These are phyloP conservation scores for Rhingia rostrata DNA, from an alignment of 2,888 invertebrate species.

Conservation along the genomic window DNA sequence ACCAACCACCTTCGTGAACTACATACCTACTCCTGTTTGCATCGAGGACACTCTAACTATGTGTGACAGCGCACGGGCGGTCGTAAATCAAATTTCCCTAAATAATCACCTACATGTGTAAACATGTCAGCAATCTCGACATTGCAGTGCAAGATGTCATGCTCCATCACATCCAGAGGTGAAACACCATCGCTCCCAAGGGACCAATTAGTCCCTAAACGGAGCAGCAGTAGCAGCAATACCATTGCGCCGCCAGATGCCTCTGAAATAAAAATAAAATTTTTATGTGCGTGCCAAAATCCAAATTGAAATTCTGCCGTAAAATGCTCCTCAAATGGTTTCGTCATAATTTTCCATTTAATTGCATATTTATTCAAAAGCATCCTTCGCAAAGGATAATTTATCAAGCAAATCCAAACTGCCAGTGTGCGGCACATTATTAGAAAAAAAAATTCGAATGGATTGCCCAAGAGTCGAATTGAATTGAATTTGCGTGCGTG, in stretches of 20 bases:
- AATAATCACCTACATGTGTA: slow-evolving; percentile 74
- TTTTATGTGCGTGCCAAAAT: slow-evolving; percentile 48
- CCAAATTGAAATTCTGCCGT: slow-evolving; percentile 33
- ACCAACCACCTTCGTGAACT: slow-evolving; percentile 29
- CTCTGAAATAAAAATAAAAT: slow-evolving; percentile 18
- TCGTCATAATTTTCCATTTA: slow-evolving; percentile 42
- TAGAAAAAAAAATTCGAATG: slow-evolving; percentile 53
- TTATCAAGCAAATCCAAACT: slow-evolving; percentile 55
- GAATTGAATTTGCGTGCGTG: slow-evolving; percentile 32
- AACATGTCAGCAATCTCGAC: slow-evolving; percentile 67
- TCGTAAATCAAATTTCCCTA: slow-evolving; percentile 72
- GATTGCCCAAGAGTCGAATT: slow-evolving; percentile 56
- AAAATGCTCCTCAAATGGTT: slow-evolving; percentile 15
- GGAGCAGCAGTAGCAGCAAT: not conserved
- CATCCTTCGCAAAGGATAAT: slow-evolving; percentile 45
- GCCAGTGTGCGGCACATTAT: slow-evolving; percentile 49
- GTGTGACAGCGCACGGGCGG: slow-evolving; percentile 66
- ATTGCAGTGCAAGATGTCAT: slow-evolving; percentile 49
- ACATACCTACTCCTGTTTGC: not conserved
- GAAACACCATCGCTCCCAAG: slow-evolving; percentile 47
- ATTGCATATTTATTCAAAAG: slow-evolving; percentile 57
- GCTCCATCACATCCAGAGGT: slow-evolving; percentile 64
- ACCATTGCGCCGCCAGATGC: slow-evolving; percentile 48
- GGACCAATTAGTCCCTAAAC: slow-evolving; percentile 60
- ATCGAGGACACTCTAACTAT: slow-evolving; percentile 22